Conservation (phyloP, 2,113 vertebrate genomes). For the Rhabdomys dilectus region DNA sequence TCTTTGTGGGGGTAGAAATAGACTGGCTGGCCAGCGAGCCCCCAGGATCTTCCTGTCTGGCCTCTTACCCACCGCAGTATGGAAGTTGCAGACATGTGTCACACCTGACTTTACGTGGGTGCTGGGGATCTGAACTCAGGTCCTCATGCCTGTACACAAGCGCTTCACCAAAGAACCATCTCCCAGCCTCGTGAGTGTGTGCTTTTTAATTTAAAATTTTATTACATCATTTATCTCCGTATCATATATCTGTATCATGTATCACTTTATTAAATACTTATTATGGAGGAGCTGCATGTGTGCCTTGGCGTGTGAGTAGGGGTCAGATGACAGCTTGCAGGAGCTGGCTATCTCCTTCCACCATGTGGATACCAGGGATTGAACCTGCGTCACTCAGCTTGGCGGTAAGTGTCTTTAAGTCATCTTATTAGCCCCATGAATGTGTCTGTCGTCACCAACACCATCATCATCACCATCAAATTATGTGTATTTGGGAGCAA, state of each 20-base stretch:
- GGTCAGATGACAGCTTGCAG: neutral
- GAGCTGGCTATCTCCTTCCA: neutral
- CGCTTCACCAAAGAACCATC: neutral
- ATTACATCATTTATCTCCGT: neutral
- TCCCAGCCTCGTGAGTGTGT: neutral
- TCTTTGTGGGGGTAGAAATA: neutral
- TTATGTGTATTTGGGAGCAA: neutral
- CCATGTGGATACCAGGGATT: neutral
- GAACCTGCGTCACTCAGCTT: neutral
- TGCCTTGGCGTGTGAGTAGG: neutral
- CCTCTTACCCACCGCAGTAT: too few species aligned
- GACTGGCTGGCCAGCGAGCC: neutral
- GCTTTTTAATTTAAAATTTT: neutral
- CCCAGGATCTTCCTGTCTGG: neutral
- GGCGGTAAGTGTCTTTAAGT: neutral
- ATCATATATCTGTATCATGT: too few species aligned
- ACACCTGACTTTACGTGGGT: neutral
- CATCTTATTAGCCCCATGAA: neutral
- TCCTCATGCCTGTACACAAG: too few species aligned
- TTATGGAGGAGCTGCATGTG: neutral
- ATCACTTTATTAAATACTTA: too few species aligned
- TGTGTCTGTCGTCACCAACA: neutral
- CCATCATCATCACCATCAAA: neutral
- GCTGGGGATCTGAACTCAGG: neutral
- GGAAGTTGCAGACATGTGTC: neutral